A percentile compares a stretch with the other conserved stretches of the same genome.
These are phyloP conservation scores for Colostygia pectinataria DNA, from an alignment of 2,888 invertebrate genomes.

Conservation along the genomic window DNA sequence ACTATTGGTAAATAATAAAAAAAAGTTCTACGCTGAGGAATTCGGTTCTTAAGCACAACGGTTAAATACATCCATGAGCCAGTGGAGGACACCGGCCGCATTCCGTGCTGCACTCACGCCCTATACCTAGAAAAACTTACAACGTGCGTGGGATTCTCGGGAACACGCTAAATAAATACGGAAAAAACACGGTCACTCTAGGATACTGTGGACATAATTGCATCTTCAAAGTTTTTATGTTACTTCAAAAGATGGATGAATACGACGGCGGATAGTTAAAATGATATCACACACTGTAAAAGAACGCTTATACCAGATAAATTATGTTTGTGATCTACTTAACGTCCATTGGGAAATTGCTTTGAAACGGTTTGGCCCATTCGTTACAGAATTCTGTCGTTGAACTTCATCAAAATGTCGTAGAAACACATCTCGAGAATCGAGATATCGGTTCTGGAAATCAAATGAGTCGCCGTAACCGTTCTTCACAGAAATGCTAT, in stretches of 20 bases:
- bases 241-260: constrained; percentile 25
- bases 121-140: constrained; percentile 63
- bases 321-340: neutral
- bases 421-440: constrained; percentile 16
- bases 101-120: constrained; percentile 56
- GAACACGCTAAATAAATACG: constrained; percentile 56
- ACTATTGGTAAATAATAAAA: constrained; percentile 1
- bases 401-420: neutral
- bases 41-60: constrained; percentile 15
- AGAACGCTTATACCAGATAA: too few species aligned
- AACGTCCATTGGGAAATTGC: neutral
- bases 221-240: constrained; percentile 36
- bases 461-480: constrained; percentile 19
- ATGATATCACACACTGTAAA: too few species aligned
- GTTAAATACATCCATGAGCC: constrained; percentile 35
- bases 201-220: constrained; percentile 50
- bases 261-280: constrained; percentile 9
- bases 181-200: constrained; percentile 43
- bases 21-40: constrained; percentile 9
- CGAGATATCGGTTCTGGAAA: constrained; percentile 22
- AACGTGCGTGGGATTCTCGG: constrained; percentile 57
- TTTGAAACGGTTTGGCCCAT: neutral
- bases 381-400: neutral
- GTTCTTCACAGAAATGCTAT: constrained; percentile 27
- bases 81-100: constrained; percentile 45